These are phyloP conservation scores for Epinotia brunnichana DNA, from an alignment of 2,888 invertebrate species.

Conservation along the genomic window DNA sequence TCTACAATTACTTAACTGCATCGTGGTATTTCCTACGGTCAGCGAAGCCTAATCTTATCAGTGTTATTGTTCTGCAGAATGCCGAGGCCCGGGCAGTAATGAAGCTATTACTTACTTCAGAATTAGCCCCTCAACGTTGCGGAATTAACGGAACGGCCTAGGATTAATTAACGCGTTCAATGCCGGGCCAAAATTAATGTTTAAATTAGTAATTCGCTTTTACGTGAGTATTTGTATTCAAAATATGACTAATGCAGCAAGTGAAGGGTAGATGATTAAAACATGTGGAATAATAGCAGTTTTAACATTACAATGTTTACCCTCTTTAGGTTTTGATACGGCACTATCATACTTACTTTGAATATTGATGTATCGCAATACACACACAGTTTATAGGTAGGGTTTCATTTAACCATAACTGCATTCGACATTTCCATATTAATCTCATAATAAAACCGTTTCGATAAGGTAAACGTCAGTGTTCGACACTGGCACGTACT, in stretches of 20 bases:
- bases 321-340: too few relatives aligned
- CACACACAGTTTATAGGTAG: too few relatives aligned
- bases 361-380: too few relatives aligned
- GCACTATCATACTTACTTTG: too few relatives aligned
- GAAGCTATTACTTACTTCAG: conserved; percentile 12
- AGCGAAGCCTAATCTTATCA: conserved; percentile 19
- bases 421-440: too few relatives aligned
- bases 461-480: too few relatives aligned
- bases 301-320: too few relatives aligned
- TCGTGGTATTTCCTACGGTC: not conserved
- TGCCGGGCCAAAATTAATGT: conserved; percentile 15
- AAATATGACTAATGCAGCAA: not conserved
- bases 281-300: not conserved
- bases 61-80: conserved; percentile 24
- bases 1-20: not conserved
- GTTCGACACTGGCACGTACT: too few relatives aligned
- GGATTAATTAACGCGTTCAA: conserved; percentile 26
- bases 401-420: too few relatives aligned
- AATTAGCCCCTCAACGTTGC: conserved; percentile 11
- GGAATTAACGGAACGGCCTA: conserved; percentile 28
- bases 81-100: not conserved
- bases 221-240: not conserved
- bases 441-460: too few relatives aligned
- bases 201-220: not conserved
- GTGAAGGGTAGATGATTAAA: conserved; percentile 3